Evolutionary conservation across 2,113 vertebrate species (phyloP), one percentile per base, ranked within the genome.

Genomic region (Ageneiosus marmoratus): DNA sequence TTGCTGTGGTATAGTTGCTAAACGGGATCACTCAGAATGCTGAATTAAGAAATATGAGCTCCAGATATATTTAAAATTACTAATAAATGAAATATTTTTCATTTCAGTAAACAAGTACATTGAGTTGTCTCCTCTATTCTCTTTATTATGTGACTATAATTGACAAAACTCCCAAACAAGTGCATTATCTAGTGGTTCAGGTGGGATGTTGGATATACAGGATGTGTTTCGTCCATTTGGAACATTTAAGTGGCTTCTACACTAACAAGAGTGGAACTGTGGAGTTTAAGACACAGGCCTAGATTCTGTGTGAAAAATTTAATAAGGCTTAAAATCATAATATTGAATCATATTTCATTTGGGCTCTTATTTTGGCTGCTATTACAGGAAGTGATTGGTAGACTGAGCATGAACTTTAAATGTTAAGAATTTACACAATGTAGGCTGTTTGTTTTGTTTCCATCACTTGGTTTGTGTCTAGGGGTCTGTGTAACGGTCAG

Each of bases 401-500:
- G 74, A 55, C 12, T 37, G 51, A 76, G 50, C 18, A 5, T 77
- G 46, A 74, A 27, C 46, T 29, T 51, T 18, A n/a, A 27, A 48
- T 53, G 15, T 41, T 9, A 56, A 5, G 8, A 34, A 56, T 55
- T 15, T 51, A 55, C 27, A 4, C 50, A 37, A 37, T 50, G n/a
- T 34, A 29, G 32, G 74, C 20, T 56, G 15, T 0, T 2, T 4
- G 1, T 29, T 51, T 75, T 20, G 37, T 9, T 37, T 41, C 41
- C 7, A 2, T 16, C 27, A 51, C 16, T 46, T 76, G 58, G 74
- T 3, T 79, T 63, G 73, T 53, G 73, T 77, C 53, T 76, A 83
- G 75, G 44, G 65, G 75, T 56, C 75, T 53, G 63, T 76, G 62
- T 55, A 70, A 67, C 20, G 22, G 65, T 51, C 72, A 63, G 50